Evolutionary conservation across 2,888 invertebrate species (phyloP), one percentile per base, ranked within the genome.

Genomic region (Caenorhabditis panamensis): DNA sequence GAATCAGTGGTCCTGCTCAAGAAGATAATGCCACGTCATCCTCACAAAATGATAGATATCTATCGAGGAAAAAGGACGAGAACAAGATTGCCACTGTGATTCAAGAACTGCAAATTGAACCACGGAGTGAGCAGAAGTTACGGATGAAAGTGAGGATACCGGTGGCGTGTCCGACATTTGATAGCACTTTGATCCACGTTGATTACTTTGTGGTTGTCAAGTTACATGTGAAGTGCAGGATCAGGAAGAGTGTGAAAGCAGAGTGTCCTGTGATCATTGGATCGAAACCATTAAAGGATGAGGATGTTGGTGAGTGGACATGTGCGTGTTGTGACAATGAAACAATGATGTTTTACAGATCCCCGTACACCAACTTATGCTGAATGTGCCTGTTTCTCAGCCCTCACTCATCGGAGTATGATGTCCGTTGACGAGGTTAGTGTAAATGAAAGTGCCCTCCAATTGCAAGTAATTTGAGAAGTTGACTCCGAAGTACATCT

Each of bases 251-350:
- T 6, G 66, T 80, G 22, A 80, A 80, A 28, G 71, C 75, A 1
- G 80, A 80, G 28, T 80, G 80, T n/a, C 80, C 80, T 4, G 54
- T 80, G 47, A 75, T 75, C n/a, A 64, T 80, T 26, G 80, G 80
- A 6, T 54, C 54, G 8, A 54, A 61, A 8, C 79, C 79, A 4
- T 31, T 79, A 37, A 36, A 44, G 13, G 68, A 73, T 24, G 73
- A 73, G 26, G 36, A 28, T 28, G 53, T 79, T 22, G 54, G 71
- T 68, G 26, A 37, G 54, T 47, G n/a, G 13, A n/a, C 4, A 9
- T 31, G 4, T 31, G 24, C 3, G 56, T 3, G 28, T 3, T 6
- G 26, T 31, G 4, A 31, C 4, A 4, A 9, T 4, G 31, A 11
- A 56, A 56, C 20, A 31, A 3, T 31, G 56, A 26, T 11, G 2